Evolutionary conservation across 2,113 vertebrate species (phyloP), one percentile per base, ranked within the genome.

Genomic region (Condylura cristata): DNA sequence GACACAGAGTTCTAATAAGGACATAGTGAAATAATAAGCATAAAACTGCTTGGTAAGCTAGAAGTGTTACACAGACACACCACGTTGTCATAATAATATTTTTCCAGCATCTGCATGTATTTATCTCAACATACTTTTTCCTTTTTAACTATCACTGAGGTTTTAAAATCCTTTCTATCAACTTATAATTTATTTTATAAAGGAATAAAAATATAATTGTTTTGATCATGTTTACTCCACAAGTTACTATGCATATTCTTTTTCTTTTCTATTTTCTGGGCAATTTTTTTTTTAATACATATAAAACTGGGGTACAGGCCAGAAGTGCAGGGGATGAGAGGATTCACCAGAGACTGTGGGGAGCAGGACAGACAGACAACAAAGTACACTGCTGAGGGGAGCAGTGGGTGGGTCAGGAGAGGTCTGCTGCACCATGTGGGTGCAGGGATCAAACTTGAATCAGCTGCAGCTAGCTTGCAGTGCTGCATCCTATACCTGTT

Each of bases 201-300:
- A 70, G 3, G 4, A 60, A 65, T 53, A 86, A 26, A 84, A 66
- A 75, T 44, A 83, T 4, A 86, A 82, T 84, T 58, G 63, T 1
- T 86, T 65, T 63, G 24, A 44, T 71, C 44, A 75, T 89, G 86
- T 91, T 86, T 90, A 79, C 4, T 13, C 16, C 74, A 90, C 65
- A 85, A 24, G 7, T 87, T 74, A 60, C 18, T 68, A 37, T 44
- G 28, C 2, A n/a, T n/a, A n/a, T n/a, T n/a, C n/a, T 39, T 53
- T 90, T 68, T 81, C 12, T 44, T 86, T 76, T 17, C 44, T 74
- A 39, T 63, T 91, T 92, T 22, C 79, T 58, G 65, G 11, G 7
- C 71, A n/a, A n/a, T n/a, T n/a, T n/a, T n/a, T n/a, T n/a, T n/a
- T n/a, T n/a, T n/a, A n/a, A n/a, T n/a, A n/a, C n/a, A n/a, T n/a